A percentile compares a stretch with the other conserved stretches of the same genome.
phyloP scores from a whole-genome alignment of 53 echinoderm and acorn worm species.

The Paelopatides confundens region DNA sequence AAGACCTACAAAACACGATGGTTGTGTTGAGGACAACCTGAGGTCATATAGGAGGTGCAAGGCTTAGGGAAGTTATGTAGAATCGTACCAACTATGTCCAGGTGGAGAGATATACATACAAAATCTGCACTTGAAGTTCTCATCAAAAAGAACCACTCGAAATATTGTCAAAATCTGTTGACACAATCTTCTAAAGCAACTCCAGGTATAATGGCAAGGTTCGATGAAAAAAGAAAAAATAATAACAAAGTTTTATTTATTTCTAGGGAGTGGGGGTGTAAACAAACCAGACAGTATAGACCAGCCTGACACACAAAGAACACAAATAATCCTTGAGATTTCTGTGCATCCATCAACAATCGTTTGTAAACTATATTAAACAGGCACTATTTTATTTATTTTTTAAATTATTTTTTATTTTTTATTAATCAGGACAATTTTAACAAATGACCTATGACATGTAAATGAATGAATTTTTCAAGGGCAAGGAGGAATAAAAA shows the following conservation, averaged over 20 bases:
- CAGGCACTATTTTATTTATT: too few relatives aligned
- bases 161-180: too few relatives aligned
- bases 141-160: too few relatives aligned
- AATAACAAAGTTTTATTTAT: not conserved
- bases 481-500: conserved; percentile 11
- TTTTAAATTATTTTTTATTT: not conserved
- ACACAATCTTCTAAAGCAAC: too few relatives aligned
- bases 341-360: too few relatives aligned
- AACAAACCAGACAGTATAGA: not conserved
- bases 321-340: not conserved
- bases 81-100: not conserved
- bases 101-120: not conserved
- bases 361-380: too few relatives aligned
- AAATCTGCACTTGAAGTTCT: too few relatives aligned
- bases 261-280: not conserved
- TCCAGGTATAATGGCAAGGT: too few relatives aligned
- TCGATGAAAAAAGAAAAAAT: not conserved
- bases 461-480: conserved; percentile 17
- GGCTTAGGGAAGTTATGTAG: not conserved
- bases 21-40: conserved; percentile 3
- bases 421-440: too few relatives aligned
- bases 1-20: not conserved
- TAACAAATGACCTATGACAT: conserved; percentile 19
- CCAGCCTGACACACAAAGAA: not conserved
- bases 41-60: not conserved